Evolutionary conservation across 2,888 invertebrate species (phyloP), one percentile per base, ranked within the genome.

Genomic region (Lithosia quadra): DNA sequence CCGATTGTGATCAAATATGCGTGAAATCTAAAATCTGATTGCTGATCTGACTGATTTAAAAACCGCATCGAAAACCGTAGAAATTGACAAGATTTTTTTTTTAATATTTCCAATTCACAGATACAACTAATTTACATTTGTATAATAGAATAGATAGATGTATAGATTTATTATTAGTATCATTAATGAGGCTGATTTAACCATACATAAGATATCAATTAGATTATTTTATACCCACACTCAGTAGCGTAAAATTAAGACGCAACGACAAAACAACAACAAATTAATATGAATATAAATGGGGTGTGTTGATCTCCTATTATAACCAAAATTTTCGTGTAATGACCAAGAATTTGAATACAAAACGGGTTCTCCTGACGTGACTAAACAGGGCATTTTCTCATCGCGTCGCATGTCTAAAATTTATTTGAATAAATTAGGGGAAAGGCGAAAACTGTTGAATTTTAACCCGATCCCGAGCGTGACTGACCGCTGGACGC

Each of bases 371-470:
- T 61, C 67, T 63, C 72, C 63, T 67, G 81, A 77, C 78, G 73
- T 79, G 80, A 85, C 88, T 87, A 87, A 88, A 85, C 86, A 87
- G 86, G 84, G 84, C 85, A 87, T 88, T 88, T 87, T 88, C 88
- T 86, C 88, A 83, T 86, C 85, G 84, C 85, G 88, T 86, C 85
- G 84, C 87, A 86, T 89, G 90, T 89, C 88, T 89, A 84, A 92
- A 93, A 91, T 92, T 90, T 90, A 90, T 90, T 92, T 89, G 92
- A 92, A 93, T 94, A 94, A 92, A 92, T 93, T 92, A 92, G 83
- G 82, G 82, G 76, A 82, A 73, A 85, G 86, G 89, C 87, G 89
- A 87, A 87, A 90, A 91, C 89, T 87, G 91, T 90, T 91, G 92
- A 92, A 93, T 92, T 92, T 92, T 92, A 90, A 90, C 90, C 90